A percentile compares a stretch with the other conserved stretches of the same genome.
These are phyloP conservation scores for Psettodes erumei DNA, from an alignment of 2,113 vertebrate genomes.

Conservation along the genomic window DNA sequence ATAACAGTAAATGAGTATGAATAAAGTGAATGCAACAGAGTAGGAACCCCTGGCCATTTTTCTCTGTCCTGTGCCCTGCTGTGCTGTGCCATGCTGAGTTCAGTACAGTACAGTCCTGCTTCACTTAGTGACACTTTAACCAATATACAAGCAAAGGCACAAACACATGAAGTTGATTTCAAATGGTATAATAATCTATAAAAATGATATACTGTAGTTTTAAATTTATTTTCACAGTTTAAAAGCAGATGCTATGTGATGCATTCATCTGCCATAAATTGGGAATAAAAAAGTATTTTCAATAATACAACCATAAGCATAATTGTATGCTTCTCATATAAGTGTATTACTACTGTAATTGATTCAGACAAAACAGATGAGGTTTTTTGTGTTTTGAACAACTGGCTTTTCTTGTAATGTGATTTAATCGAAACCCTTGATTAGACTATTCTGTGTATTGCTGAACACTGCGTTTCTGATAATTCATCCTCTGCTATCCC, in stretches of 20 bases:
- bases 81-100: too few species aligned
- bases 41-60: background rate
- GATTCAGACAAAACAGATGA: background rate
- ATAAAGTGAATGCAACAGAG: constrained; percentile 63
- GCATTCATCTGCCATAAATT: constrained; percentile 5
- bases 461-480: constrained; percentile 27
- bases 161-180: background rate
- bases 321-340: too few species aligned
- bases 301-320: background rate
- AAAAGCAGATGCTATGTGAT: constrained; percentile 1
- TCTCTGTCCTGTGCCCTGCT: background rate
- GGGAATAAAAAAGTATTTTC: background rate
- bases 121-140: background rate
- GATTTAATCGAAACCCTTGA: background rate
- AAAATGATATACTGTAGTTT: background rate
- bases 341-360: background rate
- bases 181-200: background rate
- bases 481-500: constrained; percentile 43
- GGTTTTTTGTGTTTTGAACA: too few species aligned
- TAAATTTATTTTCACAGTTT: constrained; percentile 19
- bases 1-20: too few species aligned
- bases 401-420: background rate
- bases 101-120: background rate
- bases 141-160: background rate
- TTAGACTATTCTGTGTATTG: background rate